phyloP scores from a whole-genome alignment of 2,113 vertebrate genomes.

The Hemibagrus wyckioides region DNA sequence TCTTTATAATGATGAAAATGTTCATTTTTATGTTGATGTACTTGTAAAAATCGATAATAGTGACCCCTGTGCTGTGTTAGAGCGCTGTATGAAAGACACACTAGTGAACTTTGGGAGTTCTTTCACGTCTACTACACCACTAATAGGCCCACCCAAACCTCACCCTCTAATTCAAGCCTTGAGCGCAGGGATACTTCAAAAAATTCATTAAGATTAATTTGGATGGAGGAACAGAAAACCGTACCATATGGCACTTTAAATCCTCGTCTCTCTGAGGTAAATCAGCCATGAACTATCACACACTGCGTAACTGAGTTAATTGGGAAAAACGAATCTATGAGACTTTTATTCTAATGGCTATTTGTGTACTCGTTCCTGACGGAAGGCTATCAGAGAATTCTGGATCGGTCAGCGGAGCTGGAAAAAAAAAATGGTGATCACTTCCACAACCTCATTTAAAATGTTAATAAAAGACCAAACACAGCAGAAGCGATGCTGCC shows the following conservation, averaged over 20 bases:
- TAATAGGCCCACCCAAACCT: neutral
- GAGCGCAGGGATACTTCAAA: neutral
- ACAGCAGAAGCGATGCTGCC: neutral
- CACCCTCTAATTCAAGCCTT: neutral
- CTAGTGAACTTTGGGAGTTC: neutral
- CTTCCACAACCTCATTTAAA: conserved; percentile 6
- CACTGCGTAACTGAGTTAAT: neutral
- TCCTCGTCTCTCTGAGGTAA: neutral
- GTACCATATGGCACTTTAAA: neutral
- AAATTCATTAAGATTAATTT: neutral
- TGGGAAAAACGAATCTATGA: neutral
- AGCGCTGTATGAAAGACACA: neutral
- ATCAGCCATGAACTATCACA: neutral
- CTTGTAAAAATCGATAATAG: too few species aligned
- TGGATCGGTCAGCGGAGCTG: neutral
- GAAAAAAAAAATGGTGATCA: neutral
- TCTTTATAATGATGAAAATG: too few species aligned
- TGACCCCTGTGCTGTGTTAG: neutral
- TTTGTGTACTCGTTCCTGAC: neutral
- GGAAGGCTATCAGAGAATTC: neutral
- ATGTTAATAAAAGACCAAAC: conserved; percentile 16
- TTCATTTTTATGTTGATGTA: too few species aligned
- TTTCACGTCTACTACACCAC: neutral
- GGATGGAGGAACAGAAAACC: neutral
- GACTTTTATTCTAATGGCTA: neutral